phyloP scores from a whole-genome alignment of 2,888 invertebrate genomes.

The Tenthredo notha region DNA sequence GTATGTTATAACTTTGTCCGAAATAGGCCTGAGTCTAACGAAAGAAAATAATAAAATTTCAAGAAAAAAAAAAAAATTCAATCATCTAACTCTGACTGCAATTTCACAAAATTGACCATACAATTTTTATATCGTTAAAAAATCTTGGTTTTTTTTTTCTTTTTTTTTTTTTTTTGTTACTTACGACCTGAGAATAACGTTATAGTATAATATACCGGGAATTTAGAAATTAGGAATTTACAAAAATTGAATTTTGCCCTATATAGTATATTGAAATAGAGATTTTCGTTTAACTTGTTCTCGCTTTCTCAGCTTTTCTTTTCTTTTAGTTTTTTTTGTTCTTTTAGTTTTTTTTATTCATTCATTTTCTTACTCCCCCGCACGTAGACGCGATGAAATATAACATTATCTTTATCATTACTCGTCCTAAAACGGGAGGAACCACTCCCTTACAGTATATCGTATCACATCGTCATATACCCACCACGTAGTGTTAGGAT shows the following conservation, averaged over 20 bases:
- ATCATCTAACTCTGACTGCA: background rate
- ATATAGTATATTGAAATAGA: background rate
- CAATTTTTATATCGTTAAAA: too few relatives aligned
- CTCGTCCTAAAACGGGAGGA: background rate
- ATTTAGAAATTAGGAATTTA: background rate
- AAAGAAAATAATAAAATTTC: background rate
- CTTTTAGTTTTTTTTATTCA: background rate
- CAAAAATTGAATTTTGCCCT: background rate
- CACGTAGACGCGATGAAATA: background rate
- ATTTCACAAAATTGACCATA: too few relatives aligned
- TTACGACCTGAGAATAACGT: background rate
- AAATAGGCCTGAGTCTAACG: background rate
- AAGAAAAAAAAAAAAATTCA: background rate
- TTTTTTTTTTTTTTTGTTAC: too few relatives aligned
- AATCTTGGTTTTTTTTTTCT: too few relatives aligned
- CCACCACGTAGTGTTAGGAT: background rate
- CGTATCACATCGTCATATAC: background rate
- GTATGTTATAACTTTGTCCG: background rate
- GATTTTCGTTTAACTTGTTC: background rate
- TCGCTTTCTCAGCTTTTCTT: background rate
- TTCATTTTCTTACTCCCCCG: background rate
- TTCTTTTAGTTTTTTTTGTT: background rate
- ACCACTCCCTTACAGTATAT: background rate
- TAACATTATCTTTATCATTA: background rate
- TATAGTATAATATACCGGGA: too few relatives aligned